These are phyloP conservation scores for Mastacembelus armatus DNA, from an alignment of 2,797 vertebrate species.

Conservation along the genomic window DNA sequence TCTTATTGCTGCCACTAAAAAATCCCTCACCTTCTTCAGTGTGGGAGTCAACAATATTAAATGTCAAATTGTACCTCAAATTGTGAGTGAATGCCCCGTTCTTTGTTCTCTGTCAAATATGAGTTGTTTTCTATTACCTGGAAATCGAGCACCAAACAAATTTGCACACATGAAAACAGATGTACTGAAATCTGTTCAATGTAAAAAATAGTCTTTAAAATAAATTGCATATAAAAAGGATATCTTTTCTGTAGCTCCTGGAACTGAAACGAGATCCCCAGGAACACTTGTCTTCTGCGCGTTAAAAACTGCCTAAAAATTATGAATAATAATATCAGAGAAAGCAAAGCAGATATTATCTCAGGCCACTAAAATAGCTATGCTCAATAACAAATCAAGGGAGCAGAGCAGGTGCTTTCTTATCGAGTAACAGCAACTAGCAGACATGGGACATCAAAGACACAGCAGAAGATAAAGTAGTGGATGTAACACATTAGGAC, in stretches of 20 bases:
- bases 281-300: slow-evolving; percentile 87
- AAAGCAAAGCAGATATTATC: neutral
- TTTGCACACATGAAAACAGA: neutral
- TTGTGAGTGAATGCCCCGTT: too few relatives aligned
- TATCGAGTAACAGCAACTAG: too few relatives aligned
- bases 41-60: too few relatives aligned
- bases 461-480: neutral
- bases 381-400: too few relatives aligned
- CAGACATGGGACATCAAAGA: neutral
- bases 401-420: neutral
- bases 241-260: slow-evolving; percentile 88
- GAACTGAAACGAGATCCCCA: slow-evolving; percentile 83
- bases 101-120: too few relatives aligned
- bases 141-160: neutral
- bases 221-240: slow-evolving; percentile 77
- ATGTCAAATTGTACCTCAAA: too few relatives aligned
- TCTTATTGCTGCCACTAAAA: too few relatives aligned
- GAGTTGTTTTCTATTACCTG: too few relatives aligned
- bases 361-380: neutral
- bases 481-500: neutral
- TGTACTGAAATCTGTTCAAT: neutral
- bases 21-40: too few relatives aligned
- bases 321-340: neutral
- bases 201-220: neutral
- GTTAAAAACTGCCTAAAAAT: slow-evolving; percentile 82